Base-by-base conservation (phyloP, 2,113 vertebrate genomes). In the Mungos mungo region DNA sequence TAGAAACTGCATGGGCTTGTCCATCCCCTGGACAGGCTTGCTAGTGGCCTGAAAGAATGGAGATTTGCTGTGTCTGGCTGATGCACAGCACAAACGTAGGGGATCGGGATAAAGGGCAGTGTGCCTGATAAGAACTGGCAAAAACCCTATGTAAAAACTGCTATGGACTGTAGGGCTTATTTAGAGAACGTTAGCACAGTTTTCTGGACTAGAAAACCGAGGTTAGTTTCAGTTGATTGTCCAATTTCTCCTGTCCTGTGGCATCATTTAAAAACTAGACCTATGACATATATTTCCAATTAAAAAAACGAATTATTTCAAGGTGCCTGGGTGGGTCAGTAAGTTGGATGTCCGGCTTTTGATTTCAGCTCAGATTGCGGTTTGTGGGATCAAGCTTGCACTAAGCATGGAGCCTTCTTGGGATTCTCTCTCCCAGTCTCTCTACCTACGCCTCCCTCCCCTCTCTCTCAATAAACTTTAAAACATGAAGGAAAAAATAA, bases 101-200 rank as follows among this genome's bases (percentile, higher is more conserved):
- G 45, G 52, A 47, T 35, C 16, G 65, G 50, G 27, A 27, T 72
- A 66, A 25, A 50, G 21, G 5, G 11, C 9, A 52, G 1, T 80
- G 52, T 80, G 1, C 35, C 31, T 90, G 9, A 65, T 45, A 86
- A 90, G 54, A 92, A 63, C 47, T 65, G 71, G 63, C 54, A 94
- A 69, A 97, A 95, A 63, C 29, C 11, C 38, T 72, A 35, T 80
- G 25, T 88, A 29, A 96, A 93, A 95, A 47, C 65, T 11, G 74
- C 41, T 76, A 50, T 72, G 19, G 27, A 27, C 52, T 79, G 31
- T 15, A 87, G 9, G 33, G 12, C 47, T 92, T 69, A 45, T 81
- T 71, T 84, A 45, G 60, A 95, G n/a, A 87, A 81, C 5, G 63
- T 82, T 65, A 50, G 33, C 11, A 7, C 69, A 76, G 63, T 80